A percentile compares a stretch with the other conserved stretches of the same genome.
These are phyloP conservation scores for Ceyx margarethae DNA, from an alignment of 2,113 vertebrate species.

Conservation along the genomic window DNA sequence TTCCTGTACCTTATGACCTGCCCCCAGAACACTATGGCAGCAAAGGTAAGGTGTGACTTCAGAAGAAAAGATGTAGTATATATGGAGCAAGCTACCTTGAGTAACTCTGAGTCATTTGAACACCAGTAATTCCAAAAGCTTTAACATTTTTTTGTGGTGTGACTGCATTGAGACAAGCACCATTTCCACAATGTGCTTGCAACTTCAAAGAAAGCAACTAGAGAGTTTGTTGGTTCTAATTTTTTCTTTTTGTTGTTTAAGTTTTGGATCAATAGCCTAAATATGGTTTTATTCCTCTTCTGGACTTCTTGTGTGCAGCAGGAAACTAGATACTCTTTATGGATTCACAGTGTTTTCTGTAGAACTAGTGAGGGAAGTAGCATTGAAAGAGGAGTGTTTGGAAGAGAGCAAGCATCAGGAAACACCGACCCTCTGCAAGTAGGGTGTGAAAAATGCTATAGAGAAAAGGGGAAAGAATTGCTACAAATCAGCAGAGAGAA, in stretches of 20 bases:
- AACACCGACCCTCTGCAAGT: not conserved
- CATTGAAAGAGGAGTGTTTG: not conserved
- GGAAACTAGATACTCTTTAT: not conserved
- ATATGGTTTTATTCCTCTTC: not conserved
- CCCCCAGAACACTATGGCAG: constrained; percentile 85
- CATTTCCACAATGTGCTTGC: not conserved
- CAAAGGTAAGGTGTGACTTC: constrained; percentile 81
- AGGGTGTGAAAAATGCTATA: not conserved
- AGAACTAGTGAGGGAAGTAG: not conserved
- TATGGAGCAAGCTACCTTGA: not conserved
- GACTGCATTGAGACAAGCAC: rapidly evolving
- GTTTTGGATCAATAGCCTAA: not conserved
- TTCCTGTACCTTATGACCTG: constrained; percentile 93
- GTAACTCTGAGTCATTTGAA: not conserved
- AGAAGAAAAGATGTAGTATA: not conserved
- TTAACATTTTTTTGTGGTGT: not conserved
- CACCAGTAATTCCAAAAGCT: not conserved
- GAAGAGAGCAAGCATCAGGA: not conserved
- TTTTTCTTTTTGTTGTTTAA: not conserved
- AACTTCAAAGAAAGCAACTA: not conserved
- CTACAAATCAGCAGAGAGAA: not conserved
- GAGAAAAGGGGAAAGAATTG: not conserved
- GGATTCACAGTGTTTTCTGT: not conserved
- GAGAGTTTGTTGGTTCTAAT: not conserved
- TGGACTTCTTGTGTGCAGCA: not conserved